Evolutionary conservation across 2,113 vertebrate species (phyloP).

Genomic region (Thamnophis sirtalis): DNA sequence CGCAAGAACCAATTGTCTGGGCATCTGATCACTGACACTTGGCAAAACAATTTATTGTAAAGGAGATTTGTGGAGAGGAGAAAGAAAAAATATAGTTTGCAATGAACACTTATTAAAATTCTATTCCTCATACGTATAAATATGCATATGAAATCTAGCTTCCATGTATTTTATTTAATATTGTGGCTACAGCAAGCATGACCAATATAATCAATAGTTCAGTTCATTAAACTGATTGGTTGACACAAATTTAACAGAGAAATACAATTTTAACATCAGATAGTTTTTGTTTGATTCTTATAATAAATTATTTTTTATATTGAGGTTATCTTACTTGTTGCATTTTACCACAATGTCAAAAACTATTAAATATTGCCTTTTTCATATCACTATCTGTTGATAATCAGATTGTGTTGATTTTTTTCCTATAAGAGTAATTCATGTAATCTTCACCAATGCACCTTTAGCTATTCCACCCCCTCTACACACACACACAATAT

Average conservation of each 20-base stretch:
- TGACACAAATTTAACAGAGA: not conserved
- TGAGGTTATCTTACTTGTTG: not conserved
- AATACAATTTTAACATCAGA: not conserved
- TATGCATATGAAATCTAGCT: not conserved
- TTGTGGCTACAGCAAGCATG: not conserved
- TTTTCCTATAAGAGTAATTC: not conserved
- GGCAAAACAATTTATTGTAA: not conserved
- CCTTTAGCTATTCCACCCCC: not conserved
- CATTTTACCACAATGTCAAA: not conserved
- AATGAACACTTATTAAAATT: not conserved
- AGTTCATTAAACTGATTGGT: not conserved
- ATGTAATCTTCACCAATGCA: not conserved
- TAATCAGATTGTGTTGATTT: not conserved
- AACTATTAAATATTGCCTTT: not conserved
- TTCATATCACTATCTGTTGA: not conserved
- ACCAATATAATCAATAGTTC: not conserved
- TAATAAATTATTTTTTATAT: not conserved
- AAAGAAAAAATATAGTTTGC: not conserved
- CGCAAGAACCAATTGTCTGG: not conserved
- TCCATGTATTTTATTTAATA: not conserved
- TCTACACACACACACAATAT: not conserved
- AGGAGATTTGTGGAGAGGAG: not conserved
- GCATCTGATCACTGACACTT: not conserved
- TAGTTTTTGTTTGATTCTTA: not conserved
- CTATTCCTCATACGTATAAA: not conserved